phyloP scores from a whole-genome alignment of 1,140 invertebrate genomes.

The Adoxophyes honmai region DNA sequence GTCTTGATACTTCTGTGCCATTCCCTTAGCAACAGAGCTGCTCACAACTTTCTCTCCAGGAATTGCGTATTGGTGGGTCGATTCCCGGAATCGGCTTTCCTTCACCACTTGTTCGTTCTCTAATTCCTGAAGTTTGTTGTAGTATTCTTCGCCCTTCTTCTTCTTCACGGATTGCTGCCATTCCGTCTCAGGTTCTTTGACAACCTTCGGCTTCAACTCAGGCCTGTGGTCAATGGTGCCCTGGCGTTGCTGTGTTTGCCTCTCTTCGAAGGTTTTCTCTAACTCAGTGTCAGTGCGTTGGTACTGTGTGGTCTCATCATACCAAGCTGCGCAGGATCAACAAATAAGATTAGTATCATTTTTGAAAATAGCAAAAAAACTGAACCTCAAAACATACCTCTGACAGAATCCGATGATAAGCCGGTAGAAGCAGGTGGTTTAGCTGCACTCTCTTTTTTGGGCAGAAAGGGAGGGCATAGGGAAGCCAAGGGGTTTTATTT shows the following conservation, averaged over 20 bases:
- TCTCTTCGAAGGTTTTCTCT: slow-evolving; percentile 92
- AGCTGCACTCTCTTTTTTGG: slow-evolving; percentile 50
- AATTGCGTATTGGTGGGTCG: slow-evolving; percentile 89
- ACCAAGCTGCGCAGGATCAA: slow-evolving; percentile 86
- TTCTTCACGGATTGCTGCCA: slow-evolving; percentile 90
- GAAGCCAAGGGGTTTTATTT: slow-evolving; percentile 43
- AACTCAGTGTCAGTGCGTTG: slow-evolving; percentile 91
- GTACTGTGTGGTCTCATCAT: slow-evolving; percentile 92
- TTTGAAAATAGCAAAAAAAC: neutral
- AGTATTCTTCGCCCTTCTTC: slow-evolving; percentile 91
- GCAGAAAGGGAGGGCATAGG: slow-evolving; percentile 33
- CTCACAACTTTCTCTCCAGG: slow-evolving; percentile 89
- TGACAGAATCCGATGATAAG: slow-evolving; percentile 59
- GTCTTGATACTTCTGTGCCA: slow-evolving; percentile 91
- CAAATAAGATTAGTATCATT: slow-evolving; percentile 16
- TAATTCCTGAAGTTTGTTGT: slow-evolving; percentile 88
- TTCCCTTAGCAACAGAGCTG: slow-evolving; percentile 88
- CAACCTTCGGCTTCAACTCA: slow-evolving; percentile 82
- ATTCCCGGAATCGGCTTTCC: slow-evolving; percentile 86
- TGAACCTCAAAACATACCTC: slow-evolving; percentile 57
- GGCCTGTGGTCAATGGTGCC: slow-evolving; percentile 79
- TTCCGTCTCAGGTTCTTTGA: slow-evolving; percentile 87
- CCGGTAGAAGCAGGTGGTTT: slow-evolving; percentile 63
- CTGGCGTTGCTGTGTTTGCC: slow-evolving; percentile 82
- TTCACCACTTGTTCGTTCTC: slow-evolving; percentile 91